These are phyloP conservation scores for Mercenaria mercenaria DNA, from an alignment of 1,140 invertebrate genomes.

Conservation along the genomic window DNA sequence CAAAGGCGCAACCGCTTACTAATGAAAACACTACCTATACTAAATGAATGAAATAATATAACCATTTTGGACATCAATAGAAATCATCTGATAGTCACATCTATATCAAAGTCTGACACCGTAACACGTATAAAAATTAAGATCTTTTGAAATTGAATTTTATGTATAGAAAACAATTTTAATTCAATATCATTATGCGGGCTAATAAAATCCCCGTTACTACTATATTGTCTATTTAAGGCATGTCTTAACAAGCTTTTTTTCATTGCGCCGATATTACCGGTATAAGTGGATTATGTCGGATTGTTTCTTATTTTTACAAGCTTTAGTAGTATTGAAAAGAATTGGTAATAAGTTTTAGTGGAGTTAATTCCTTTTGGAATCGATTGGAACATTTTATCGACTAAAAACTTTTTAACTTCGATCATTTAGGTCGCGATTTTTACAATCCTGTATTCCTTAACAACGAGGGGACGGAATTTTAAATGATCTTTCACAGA, in stretches of 20 bases:
- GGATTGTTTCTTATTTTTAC: constrained; percentile 51
- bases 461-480: constrained; percentile 22
- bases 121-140: no score
- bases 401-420: constrained; percentile 13
- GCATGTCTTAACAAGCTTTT: neutral
- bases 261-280: constrained; percentile 7
- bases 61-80: no score
- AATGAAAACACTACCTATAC: no score
- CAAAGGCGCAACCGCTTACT: no score
- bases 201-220: neutral
- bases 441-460: constrained; percentile 3
- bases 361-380: constrained; percentile 5
- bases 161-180: neutral
- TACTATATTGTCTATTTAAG: neutral
- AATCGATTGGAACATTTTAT: neutral
- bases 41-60: no score
- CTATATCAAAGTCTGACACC: no score
- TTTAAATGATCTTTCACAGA: no score
- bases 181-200: neutral
- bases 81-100: no score
- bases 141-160: no score
- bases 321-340: constrained; percentile 36
- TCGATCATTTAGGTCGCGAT: neutral
- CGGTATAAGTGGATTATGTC: constrained; percentile 31
- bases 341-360: constrained; percentile 43